Evolutionary conservation across 2,113 vertebrate species (phyloP).

Genomic region (Urocitellus parryii): DNA sequence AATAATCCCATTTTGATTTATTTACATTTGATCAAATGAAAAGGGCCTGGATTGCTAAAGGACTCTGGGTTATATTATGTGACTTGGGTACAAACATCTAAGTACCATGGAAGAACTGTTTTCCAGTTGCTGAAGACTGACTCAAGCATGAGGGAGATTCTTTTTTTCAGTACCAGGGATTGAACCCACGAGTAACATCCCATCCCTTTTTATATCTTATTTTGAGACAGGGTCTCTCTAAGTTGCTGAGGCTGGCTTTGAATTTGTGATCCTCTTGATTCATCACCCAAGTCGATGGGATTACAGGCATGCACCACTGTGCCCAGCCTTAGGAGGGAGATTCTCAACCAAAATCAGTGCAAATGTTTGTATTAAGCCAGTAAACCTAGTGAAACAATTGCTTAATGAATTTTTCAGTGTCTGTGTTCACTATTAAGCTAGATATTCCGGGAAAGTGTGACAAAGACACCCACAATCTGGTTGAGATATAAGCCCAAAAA

Average conservation of each 20-base stretch:
- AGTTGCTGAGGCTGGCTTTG: too few relatives aligned
- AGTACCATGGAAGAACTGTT: conserved; percentile 7
- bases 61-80: not conserved
- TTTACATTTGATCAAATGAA: conserved; percentile 51
- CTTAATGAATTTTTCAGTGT: not conserved
- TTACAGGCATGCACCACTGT: too few relatives aligned
- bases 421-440: conserved; percentile 4
- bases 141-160: not conserved
- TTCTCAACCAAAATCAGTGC: not conserved
- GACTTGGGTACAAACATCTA: not conserved
- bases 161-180: too few relatives aligned
- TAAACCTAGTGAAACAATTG: conserved; percentile 33
- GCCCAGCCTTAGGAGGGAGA: not conserved
- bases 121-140: conserved; percentile 17
- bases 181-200: too few relatives aligned
- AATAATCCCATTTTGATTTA: conserved; percentile 25
- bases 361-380: not conserved
- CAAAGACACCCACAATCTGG: not conserved
- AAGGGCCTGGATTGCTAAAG: conserved; percentile 2
- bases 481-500: conserved; percentile 9
- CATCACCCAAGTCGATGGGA: too few relatives aligned
- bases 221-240: too few relatives aligned
- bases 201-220: too few relatives aligned
- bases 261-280: too few relatives aligned
- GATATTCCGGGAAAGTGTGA: conserved; percentile 50